Evolutionary conservation across 2,113 vertebrate species (phyloP).

Genomic region (Psettodes erumei): DNA sequence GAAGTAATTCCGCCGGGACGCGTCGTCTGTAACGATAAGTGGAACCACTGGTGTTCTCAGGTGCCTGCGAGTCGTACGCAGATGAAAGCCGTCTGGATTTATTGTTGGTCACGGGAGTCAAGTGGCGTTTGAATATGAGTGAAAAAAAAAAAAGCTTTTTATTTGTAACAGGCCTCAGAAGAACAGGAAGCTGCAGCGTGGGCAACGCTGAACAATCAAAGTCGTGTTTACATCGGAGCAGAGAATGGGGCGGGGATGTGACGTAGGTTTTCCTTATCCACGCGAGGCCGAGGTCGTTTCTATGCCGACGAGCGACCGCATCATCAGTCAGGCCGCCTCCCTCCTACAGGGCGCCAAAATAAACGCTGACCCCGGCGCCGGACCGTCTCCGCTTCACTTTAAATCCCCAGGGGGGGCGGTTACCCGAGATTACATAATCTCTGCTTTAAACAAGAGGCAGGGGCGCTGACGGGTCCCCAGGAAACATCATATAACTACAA

Average conservation of each 20-base stretch:
- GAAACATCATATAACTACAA: too few relatives aligned
- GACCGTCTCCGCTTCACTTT: constrained; percentile 28
- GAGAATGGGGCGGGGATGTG: background rate
- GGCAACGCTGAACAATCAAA: constrained; percentile 24
- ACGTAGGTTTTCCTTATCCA: constrained; percentile 34
- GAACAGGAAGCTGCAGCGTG: constrained; percentile 16
- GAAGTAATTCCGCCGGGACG: constrained; percentile 15
- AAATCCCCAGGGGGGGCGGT: constrained; percentile 27
- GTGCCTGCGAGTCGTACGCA: background rate
- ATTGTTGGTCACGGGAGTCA: constrained; percentile 3
- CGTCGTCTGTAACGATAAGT: background rate
- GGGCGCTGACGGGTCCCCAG: too few relatives aligned
- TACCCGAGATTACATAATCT: constrained; percentile 23
- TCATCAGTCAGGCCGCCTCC: constrained; percentile 70
- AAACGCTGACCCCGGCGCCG: constrained; percentile 41
- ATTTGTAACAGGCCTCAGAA: constrained; percentile 27
- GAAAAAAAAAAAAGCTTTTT: background rate
- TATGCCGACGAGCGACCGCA: constrained; percentile 61
- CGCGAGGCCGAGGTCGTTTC: constrained; percentile 64
- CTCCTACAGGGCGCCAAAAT: constrained; percentile 66
- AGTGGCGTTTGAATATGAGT: constrained; percentile 1
- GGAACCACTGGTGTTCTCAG: constrained; percentile 1
- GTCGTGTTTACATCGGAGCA: constrained; percentile 20
- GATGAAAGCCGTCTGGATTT: background rate
- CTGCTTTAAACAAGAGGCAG: constrained; percentile 24